Base-by-base conservation (phyloP, 2,888 invertebrate genomes). In the Synanthedon vespiformis region DNA sequence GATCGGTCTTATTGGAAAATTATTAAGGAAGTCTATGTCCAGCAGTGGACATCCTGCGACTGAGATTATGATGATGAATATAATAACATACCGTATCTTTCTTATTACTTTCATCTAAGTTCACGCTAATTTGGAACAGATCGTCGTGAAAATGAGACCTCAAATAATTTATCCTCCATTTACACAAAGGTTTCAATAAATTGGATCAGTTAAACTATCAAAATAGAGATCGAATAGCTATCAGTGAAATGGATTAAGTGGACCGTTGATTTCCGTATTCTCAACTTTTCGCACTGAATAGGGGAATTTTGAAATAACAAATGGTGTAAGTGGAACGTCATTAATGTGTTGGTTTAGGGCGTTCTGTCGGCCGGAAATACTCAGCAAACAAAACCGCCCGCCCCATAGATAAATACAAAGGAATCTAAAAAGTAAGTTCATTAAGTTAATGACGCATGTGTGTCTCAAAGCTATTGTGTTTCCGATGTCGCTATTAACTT, bases 291-390 rank as follows among this genome's bases (percentile, higher is more conserved):
- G 58, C 62, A 61, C 62, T 68, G 62, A 67, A 67, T 66, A 64
- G 65, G 34, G 56, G 55, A 56, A 53, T 54, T 65, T 68, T 57
- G 60, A 64, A 70, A 48, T 48, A 48, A 48, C 48, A 48, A 16
- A 48, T 18, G 65, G 65, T 64, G 68, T 64, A 70, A 73, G 69
- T 70, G 70, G 68, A 62, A 66, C 65, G 66, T 74, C 70, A 75
- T 77, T 75, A 74, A 67, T 64, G 66, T 77, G 74, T 76, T 75
- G 67, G 70, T 70, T 74, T 73, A 75, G 76, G 75, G 58, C 62
- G 58, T 62, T 61, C 62, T 69, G 71, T 64, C 68, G 67, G 62
- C 61, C 69, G 70, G 71, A 70, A 72, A 68, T 70, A 61, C 68
- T 70, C 57, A 58, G 64, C 63, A 59, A 72, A 74, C 73, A 77